Percentiles rank a stretch among this genome's conserved stretches.
phyloP scores from a whole-genome alignment of 2,888 invertebrate genomes.

The Tachina fera region DNA sequence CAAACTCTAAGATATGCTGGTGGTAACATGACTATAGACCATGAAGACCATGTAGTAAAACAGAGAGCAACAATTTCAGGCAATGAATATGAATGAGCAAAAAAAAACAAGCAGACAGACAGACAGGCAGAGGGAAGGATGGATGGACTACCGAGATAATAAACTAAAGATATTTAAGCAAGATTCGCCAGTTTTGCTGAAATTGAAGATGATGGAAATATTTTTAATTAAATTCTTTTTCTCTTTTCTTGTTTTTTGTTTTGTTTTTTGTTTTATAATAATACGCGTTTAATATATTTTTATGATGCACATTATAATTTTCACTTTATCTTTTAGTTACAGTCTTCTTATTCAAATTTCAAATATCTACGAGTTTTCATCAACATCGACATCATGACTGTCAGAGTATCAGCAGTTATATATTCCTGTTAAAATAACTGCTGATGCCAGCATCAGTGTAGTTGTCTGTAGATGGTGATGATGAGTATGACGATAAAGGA shows the following conservation, averaged over 20 bases:
- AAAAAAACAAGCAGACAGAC: constrained; percentile 22
- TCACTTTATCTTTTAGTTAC: constrained; percentile 58
- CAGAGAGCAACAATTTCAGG: neutral
- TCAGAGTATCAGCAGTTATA: constrained; percentile 39
- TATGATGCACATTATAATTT: constrained; percentile 58
- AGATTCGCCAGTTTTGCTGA: constrained; percentile 34
- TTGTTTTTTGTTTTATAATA: constrained; percentile 20
- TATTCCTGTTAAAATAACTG: constrained; percentile 38
- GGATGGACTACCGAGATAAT: neutral
- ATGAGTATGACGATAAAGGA: neutral
- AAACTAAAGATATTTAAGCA: constrained; percentile 43
- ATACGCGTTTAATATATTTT: constrained; percentile 60
- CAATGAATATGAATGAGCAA: constrained; percentile 6
- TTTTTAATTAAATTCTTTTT: constrained; percentile 65
- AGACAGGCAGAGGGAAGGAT: neutral
- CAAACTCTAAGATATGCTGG: constrained; percentile 8
- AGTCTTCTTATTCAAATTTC: constrained; percentile 56
- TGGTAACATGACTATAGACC: constrained; percentile 23
- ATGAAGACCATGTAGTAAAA: neutral
- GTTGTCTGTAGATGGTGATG: too few species aligned
- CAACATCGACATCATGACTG: constrained; percentile 30
- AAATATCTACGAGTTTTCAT: constrained; percentile 52
- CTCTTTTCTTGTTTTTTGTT: neutral
- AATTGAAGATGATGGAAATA: constrained; percentile 55
- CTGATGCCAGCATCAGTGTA: neutral